Evolutionary conservation across 2,888 invertebrate genomes (phyloP), one percentile per base, ranked within the genome.

Genomic region (Liopterus haemorrhoidalis): DNA sequence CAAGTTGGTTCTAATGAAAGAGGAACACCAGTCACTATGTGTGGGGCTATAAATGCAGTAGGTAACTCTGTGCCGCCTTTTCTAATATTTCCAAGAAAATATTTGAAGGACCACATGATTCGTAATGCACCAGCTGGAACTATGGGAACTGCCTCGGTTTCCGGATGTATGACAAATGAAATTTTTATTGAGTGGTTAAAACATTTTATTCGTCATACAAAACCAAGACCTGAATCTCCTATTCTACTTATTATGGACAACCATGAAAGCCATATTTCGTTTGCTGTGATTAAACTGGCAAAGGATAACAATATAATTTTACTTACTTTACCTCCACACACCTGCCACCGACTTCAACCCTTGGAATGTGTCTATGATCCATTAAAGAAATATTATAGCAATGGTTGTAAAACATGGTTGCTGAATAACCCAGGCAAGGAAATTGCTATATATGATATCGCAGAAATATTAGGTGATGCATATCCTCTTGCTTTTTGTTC

Each of bases 121-220:
- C 21, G 3, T 5, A 22, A 6, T 20, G 53, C 57, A 11, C 58
- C 59, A 22, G 46, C 54, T 20, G 57, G 54, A 16, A 36, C 59
- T 19, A 47, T 50, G 27, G 59, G 54, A 21, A 42, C 44, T 15
- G 50, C 50, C 33, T 54, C 47, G 48, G 43, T 46, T 9, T 50
- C 43, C 41, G 58, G 58, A 9, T 63, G 59, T 57, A 57, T 53
- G 48, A 52, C 48, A 41, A 31, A 24, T 28, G 44, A 49, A 6
- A 36, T 45, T 30, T 52, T 54, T 20, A 20, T 52, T 2, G 47
- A 48, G 19, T 60, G 59, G 57, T 49, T 61, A 22, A 39, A 55
- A 33, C 59, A 63, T 50, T 61, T 63, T 41, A 31, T 49, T 6
- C 30, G 47, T n/a, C 39, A 52, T 36, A 41, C 54, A n/a, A n/a